These are phyloP conservation scores for Athetis lepigone DNA, from an alignment of 2,888 invertebrate genomes.

Conservation along the genomic window DNA sequence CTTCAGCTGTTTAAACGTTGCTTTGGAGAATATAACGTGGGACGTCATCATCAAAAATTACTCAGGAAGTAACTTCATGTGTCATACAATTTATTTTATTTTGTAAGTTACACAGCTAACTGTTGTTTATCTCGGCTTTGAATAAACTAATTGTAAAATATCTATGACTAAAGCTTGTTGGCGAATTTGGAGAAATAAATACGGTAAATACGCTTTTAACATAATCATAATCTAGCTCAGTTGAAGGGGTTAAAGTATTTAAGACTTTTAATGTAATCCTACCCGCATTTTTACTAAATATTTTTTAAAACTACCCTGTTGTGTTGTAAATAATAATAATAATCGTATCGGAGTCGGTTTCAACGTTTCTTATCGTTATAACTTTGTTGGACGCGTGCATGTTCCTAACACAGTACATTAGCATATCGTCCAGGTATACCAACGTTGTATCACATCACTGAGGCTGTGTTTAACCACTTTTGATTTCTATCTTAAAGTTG, in stretches of 20 bases:
- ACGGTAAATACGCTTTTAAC: slow-evolving; percentile 13
- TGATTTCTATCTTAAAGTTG: too few relatives aligned
- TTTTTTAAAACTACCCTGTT: slow-evolving; percentile 3
- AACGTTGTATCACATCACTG: slow-evolving; percentile 27
- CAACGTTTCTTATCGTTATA: slow-evolving; percentile 32
- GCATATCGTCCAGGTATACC: slow-evolving; percentile 48
- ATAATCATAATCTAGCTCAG: neutral
- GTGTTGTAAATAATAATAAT: slow-evolving; percentile 43
- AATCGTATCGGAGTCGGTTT: slow-evolving; percentile 51
- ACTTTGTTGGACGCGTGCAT: slow-evolving; percentile 61
- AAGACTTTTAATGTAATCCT: slow-evolving; percentile 1
- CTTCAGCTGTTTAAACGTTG: slow-evolving; percentile 26
- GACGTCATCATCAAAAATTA: slow-evolving; percentile 12
- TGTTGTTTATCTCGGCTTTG: slow-evolving; percentile 33
- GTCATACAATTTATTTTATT: slow-evolving; percentile 3
- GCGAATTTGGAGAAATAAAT: neutral
- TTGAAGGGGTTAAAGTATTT: slow-evolving; percentile 35
- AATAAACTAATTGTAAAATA: slow-evolving; percentile 10
- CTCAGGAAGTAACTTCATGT: neutral
- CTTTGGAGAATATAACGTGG: neutral
- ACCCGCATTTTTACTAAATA: slow-evolving; percentile 11
- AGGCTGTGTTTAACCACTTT: slow-evolving; percentile 1
- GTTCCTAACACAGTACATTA: slow-evolving; percentile 61
- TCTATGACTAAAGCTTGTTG: slow-evolving; percentile 9
- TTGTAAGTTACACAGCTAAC: slow-evolving; percentile 6